phyloP scores from a whole-genome alignment of 2,797 vertebrate species.

The Mallotus villosus region DNA sequence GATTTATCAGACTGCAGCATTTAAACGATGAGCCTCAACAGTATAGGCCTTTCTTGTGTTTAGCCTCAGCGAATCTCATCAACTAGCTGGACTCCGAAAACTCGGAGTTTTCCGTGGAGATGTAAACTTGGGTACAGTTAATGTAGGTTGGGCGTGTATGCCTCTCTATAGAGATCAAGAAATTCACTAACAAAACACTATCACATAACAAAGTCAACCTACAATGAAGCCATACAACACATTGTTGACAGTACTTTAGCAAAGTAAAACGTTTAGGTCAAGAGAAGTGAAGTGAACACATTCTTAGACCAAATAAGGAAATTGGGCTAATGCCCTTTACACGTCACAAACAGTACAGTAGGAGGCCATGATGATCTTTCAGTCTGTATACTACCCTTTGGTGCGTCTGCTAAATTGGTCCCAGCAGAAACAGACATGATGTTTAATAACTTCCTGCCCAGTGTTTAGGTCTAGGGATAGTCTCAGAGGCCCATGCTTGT shows the following conservation, averaged over 20 bases:
- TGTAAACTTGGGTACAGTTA: neutral
- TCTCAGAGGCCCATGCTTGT: neutral
- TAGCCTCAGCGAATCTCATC: neutral
- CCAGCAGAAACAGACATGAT: slow-evolving; percentile 1
- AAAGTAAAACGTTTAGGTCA: neutral
- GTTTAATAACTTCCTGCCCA: neutral
- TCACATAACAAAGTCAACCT: neutral
- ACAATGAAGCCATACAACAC: neutral
- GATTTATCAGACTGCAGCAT: neutral
- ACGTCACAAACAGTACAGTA: neutral
- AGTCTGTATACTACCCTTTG: neutral
- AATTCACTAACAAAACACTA: neutral
- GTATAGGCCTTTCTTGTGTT: neutral
- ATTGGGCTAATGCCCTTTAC: neutral
- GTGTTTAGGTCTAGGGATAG: neutral
- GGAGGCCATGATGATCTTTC: neutral
- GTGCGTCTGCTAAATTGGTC: neutral
- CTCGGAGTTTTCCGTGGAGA: neutral
- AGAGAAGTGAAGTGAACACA: neutral
- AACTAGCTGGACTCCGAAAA: neutral
- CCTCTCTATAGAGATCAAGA: neutral
- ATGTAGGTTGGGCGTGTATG: neutral
- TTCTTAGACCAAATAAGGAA: neutral
- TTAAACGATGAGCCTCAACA: neutral
- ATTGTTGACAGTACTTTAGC: neutral